Percentiles rank a stretch among this genome's conserved stretches.
Evolutionary conservation across 2,797 vertebrate genomes (phyloP).

Genomic region (Fistularia tabacaria): DNA sequence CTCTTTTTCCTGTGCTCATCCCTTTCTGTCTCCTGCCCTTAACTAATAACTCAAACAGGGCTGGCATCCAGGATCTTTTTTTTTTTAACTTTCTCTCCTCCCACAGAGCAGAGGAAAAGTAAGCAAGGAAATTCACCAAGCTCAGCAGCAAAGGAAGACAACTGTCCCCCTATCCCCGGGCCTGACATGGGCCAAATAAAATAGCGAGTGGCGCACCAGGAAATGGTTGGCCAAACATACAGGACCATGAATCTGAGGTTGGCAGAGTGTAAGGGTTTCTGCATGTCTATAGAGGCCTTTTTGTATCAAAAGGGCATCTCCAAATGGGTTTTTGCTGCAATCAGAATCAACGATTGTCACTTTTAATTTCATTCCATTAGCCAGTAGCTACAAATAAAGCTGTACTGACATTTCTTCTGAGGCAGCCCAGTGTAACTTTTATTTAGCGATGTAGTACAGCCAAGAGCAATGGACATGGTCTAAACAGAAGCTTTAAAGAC

Average conservation of each 20-base stretch:
- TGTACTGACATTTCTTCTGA: constrained; percentile 2
- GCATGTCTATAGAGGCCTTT: constrained; percentile 82
- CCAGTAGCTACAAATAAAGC: not conserved
- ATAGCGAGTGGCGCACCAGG: constrained; percentile 83
- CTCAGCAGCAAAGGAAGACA: constrained; percentile 79
- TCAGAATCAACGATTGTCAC: constrained; percentile 40
- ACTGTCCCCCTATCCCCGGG: constrained; percentile 83
- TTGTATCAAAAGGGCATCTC: constrained; percentile 81
- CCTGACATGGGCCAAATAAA: constrained; percentile 85
- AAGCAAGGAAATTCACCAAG: constrained; percentile 79
- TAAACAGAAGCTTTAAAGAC: too few relatives aligned
- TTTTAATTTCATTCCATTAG: constrained; percentile 5
- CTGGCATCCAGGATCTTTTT: constrained; percentile 25
- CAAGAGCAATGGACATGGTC: too few relatives aligned
- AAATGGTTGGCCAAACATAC: constrained; percentile 88
- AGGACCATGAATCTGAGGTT: constrained; percentile 79
- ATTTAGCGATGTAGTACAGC: not conserved
- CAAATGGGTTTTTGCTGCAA: constrained; percentile 77
- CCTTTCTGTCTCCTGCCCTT: constrained; percentile 29
- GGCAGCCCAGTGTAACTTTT: not conserved
- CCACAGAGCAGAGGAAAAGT: constrained; percentile 78
- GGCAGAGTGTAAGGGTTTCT: constrained; percentile 79
- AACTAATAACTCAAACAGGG: constrained; percentile 54
- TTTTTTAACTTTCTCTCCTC: constrained; percentile 35
- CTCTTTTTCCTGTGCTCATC: constrained; percentile 37